phyloP scores from a whole-genome alignment of 2,797 vertebrate species.

The Malacoraja senta region DNA sequence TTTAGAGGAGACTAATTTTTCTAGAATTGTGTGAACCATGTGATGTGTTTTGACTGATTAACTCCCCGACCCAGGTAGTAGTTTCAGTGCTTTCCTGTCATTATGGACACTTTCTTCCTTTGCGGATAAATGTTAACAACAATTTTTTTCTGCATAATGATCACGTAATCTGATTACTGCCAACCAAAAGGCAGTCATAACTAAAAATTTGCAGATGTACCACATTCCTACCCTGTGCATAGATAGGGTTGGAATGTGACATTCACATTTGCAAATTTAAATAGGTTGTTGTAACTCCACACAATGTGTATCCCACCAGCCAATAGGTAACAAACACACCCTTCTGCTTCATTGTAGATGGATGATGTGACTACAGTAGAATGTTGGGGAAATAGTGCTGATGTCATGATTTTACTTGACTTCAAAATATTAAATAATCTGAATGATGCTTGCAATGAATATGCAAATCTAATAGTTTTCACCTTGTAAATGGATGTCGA shows the following conservation, averaged over 20 bases:
- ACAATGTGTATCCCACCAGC: not conserved
- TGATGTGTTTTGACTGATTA: conserved; percentile 22
- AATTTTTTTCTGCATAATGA: not conserved
- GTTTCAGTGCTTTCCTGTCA: not conserved
- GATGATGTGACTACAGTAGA: not conserved
- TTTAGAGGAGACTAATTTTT: not conserved
- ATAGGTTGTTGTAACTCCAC: not conserved
- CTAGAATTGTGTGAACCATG: not conserved
- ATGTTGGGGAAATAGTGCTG: not conserved
- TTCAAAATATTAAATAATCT: not conserved
- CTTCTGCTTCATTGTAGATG: not conserved
- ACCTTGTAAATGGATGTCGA: not conserved
- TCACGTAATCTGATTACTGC: not conserved
- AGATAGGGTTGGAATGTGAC: too few species aligned
- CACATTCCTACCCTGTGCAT: not conserved
- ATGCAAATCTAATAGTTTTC: not conserved
- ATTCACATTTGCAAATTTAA: not conserved
- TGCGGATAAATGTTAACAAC: not conserved
- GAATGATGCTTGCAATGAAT: not conserved
- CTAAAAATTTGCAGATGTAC: not conserved
- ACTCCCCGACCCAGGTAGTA: not conserved
- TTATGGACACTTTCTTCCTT: not conserved
- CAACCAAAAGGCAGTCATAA: not conserved
- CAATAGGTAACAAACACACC: not conserved
- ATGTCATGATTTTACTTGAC: not conserved